A percentile compares a stretch with the other conserved stretches of the same genome.
phyloP scores from a whole-genome alignment of 1,140 invertebrate genomes.

The Andrena cerasifolii region DNA sequence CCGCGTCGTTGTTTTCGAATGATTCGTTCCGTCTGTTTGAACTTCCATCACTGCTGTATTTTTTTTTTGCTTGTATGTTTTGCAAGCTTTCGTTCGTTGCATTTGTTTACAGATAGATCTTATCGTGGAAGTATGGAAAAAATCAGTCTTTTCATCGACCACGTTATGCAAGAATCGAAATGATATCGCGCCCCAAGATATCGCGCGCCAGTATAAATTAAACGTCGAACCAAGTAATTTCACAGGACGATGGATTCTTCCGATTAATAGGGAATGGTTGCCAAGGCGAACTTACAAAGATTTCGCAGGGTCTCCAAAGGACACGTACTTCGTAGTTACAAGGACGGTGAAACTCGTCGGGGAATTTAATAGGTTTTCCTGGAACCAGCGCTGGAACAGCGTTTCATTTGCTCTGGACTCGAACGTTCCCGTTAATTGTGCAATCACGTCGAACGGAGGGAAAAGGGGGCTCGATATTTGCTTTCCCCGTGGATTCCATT shows the following conservation, averaged over 20 bases:
- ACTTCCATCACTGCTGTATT: too few relatives aligned
- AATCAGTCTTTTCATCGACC: too few relatives aligned
- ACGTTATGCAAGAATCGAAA: too few relatives aligned
- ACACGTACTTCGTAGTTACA: constrained; percentile 24
- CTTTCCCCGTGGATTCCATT: not conserved
- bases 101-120: too few relatives aligned
- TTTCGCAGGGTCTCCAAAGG: not conserved
- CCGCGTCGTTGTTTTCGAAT: too few relatives aligned
- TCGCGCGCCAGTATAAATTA: constrained; percentile 21
- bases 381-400: not conserved
- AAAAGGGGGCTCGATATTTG: too few relatives aligned
- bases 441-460: not conserved
- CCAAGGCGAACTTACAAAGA: constrained; percentile 3
- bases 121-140: too few relatives aligned
- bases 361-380: constrained; percentile 23
- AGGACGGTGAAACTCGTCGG: constrained; percentile 21
- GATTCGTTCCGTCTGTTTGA: too few relatives aligned
- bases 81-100: too few relatives aligned
- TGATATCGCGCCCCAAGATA: too few relatives aligned
- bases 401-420: not conserved
- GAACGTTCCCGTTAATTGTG: not conserved
- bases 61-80: too few relatives aligned
- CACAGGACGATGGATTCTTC: constrained; percentile 29
- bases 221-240: constrained; percentile 28
- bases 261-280: constrained; percentile 13